Evolutionary conservation across 2,797 vertebrate species (phyloP).

Genomic region (Alcedo atthis): DNA sequence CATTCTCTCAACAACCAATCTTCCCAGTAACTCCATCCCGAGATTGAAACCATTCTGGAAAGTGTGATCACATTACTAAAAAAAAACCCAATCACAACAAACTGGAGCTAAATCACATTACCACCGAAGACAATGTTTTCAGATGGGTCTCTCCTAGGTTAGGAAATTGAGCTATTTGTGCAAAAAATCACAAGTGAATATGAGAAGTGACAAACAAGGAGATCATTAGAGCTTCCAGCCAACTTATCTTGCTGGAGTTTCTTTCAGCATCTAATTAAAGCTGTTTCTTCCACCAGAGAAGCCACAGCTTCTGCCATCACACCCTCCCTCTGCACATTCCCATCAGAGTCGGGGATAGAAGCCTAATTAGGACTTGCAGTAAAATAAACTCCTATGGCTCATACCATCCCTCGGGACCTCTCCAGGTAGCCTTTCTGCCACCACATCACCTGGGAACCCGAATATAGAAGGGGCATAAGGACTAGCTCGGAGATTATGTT

Average conservation of each 20-base stretch:
- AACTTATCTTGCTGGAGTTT: not conserved
- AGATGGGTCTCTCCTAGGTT: not conserved
- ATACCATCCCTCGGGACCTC: not conserved
- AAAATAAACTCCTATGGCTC: not conserved
- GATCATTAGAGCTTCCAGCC: not conserved
- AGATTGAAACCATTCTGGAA: not conserved
- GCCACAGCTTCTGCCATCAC: not conserved
- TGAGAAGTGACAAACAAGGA: not conserved
- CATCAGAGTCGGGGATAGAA: fast-evolving
- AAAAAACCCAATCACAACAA: not conserved
- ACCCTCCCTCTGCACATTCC: not conserved
- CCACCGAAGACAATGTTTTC: not conserved
- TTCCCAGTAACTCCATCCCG: not conserved
- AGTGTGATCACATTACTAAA: not conserved
- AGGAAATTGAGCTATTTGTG: not conserved
- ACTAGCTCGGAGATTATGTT: not conserved
- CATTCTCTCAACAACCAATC: not conserved
- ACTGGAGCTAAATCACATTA: not conserved
- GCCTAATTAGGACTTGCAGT: not conserved
- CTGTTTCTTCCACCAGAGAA: not conserved
- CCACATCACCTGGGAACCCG: not conserved
- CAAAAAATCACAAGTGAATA: not conserved
- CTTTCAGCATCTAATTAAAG: not conserved
- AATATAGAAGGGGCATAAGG: not conserved
- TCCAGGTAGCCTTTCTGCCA: not conserved